Conservation (phyloP, 2,888 invertebrate species). For the Listrodromus nycthemerus region DNA sequence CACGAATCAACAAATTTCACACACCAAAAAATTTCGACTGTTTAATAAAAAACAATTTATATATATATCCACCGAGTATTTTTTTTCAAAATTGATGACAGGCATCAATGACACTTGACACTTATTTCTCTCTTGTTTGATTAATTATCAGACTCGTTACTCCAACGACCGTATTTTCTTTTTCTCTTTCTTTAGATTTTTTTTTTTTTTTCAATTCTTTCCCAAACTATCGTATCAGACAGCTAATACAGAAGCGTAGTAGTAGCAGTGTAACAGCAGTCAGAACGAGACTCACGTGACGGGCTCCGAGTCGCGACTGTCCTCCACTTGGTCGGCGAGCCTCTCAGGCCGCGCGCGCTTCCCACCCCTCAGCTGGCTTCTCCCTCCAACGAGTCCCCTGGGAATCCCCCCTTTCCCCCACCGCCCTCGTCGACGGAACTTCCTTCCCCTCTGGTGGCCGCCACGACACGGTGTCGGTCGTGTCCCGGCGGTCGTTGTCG, state of each 20-base stretch:
- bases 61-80: conserved; percentile 6
- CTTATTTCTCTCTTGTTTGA: conserved; percentile 11
- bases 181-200: neutral
- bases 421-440: conserved; percentile 63
- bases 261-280: neutral
- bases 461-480: conserved; percentile 78
- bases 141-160: neutral
- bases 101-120: conserved; percentile 39
- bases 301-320: conserved; percentile 80
- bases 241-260: conserved; percentile 35
- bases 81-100: conserved; percentile 30
- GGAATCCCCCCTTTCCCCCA: conserved; percentile 64
- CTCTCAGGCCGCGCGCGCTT: conserved; percentile 65
- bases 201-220: neutral
- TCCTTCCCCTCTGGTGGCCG: conserved; percentile 71
- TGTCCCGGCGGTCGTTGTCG: conserved; percentile 79
- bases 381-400: conserved; percentile 70
- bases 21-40: conserved; percentile 22
- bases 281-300: conserved; percentile 70
- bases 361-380: conserved; percentile 71
- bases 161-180: neutral
- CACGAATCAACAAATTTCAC: conserved; percentile 39
- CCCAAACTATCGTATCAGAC: neutral
- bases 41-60: neutral
- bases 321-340: conserved; percentile 66